These are phyloP conservation scores for Drosophila sordidapex DNA, from an alignment of 2,888 invertebrate species.

Conservation along the genomic window DNA sequence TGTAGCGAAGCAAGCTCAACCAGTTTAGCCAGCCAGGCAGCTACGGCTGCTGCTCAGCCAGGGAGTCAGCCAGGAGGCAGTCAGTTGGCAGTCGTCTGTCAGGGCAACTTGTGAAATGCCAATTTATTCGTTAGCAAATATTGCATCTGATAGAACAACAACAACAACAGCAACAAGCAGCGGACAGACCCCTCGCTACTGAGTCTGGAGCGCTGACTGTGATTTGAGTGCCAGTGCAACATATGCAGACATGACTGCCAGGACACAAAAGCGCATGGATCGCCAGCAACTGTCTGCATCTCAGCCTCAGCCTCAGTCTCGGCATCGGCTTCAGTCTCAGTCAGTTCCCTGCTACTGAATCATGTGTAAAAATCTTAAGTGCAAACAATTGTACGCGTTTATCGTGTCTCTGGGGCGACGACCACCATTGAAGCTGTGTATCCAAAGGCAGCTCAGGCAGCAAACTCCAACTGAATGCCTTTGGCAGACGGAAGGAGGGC, in stretches of 20 bases:
- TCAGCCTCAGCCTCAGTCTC: not conserved
- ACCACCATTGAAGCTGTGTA: constrained; percentile 77
- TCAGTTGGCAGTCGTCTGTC: constrained; percentile 73
- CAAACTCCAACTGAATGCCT: constrained; percentile 8
- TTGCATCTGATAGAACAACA: constrained; percentile 79
- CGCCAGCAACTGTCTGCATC: constrained; percentile 34
- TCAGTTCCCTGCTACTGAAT: constrained; percentile 75
- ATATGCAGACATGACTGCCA: constrained; percentile 81
- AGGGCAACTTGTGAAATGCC: constrained; percentile 80
- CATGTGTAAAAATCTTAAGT: constrained; percentile 86
- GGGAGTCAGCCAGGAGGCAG: constrained; percentile 45
- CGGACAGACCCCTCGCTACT: constrained; percentile 26
- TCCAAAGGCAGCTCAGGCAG: constrained; percentile 11
- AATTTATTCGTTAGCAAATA: constrained; percentile 81
- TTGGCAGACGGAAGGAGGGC: constrained; percentile 19
- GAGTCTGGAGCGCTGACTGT: constrained; percentile 34
- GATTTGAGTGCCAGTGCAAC: constrained; percentile 74
- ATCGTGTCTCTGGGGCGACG: constrained; percentile 82
- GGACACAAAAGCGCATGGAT: constrained; percentile 67
- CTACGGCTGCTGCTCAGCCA: constrained; percentile 19
- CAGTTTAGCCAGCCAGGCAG: constrained; percentile 41
- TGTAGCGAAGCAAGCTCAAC: constrained; percentile 29
- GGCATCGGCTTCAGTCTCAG: constrained; percentile 12
- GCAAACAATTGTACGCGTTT: constrained; percentile 85
- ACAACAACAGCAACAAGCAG: not conserved